Evolutionary conservation across 2,888 invertebrate species (phyloP).

Genomic region (Eilema griseolum): DNA sequence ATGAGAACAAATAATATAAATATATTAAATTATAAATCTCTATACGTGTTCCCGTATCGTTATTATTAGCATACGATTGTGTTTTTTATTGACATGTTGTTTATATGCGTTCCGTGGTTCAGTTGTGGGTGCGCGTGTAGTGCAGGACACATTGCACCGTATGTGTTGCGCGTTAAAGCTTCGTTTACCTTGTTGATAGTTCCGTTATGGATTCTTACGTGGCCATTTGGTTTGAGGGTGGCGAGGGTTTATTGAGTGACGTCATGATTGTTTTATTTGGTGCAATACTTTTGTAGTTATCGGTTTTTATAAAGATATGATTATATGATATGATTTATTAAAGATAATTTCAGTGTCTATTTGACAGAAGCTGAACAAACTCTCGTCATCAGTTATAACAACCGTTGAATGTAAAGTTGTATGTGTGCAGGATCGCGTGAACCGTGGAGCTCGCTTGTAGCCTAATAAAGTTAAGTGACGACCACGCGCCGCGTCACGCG

Average conservation of each 20-base stretch:
- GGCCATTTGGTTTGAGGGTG: conserved; percentile 46
- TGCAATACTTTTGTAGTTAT: background rate
- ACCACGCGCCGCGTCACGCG: background rate
- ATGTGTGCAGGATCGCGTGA: conserved; percentile 19
- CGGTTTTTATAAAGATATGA: background rate
- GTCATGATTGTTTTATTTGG: background rate
- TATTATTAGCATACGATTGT: conserved; percentile 51
- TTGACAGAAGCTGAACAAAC: conserved; percentile 21
- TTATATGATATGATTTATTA: background rate
- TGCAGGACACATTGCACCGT: conserved; percentile 16
- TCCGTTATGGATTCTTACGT: conserved; percentile 35
- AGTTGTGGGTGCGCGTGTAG: conserved; percentile 43
- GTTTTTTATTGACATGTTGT: conserved; percentile 51
- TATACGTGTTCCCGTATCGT: conserved; percentile 71
- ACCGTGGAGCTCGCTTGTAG: conserved; percentile 38
- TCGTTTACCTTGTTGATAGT: conserved; percentile 36
- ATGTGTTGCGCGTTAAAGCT: conserved; percentile 46
- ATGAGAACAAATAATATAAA: conserved; percentile 49
- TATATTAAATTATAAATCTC: conserved; percentile 65
- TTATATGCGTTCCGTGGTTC: conserved; percentile 47
- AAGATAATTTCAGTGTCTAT: background rate
- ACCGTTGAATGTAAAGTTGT: conserved; percentile 16
- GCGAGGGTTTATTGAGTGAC: conserved; percentile 34
- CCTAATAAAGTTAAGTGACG: conserved; percentile 26
- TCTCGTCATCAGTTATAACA: conserved; percentile 19